These are phyloP conservation scores for Pan troglodytes DNA, from an alignment of 2,113 vertebrate species.

Conservation along the genomic window NHGRI_mPanTro3-v2.1_pri NC_086015.1:141333001-141333500, in stretches of 20 bases:
- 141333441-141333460: neutral
- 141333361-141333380: conserved; percentile 74
- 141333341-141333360: conserved; percentile 81
- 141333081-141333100: conserved; percentile 84
- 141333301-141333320: conserved; percentile 85
- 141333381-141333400: conserved; percentile 3
- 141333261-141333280: conserved; percentile 88
- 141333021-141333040: conserved; percentile 83
- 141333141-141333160: conserved; percentile 86
- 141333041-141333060: conserved; percentile 74
- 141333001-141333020: conserved; percentile 85
- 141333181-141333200: conserved; percentile 86
- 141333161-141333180: conserved; percentile 84
- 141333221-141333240: conserved; percentile 84
- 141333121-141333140: conserved; percentile 83
- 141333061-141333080: conserved; percentile 80
- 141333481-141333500: neutral
- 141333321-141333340: conserved; percentile 83
- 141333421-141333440: neutral
- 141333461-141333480: neutral
- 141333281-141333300: conserved; percentile 87
- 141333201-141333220: conserved; percentile 79
- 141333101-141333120: conserved; percentile 87
- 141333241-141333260: conserved; percentile 80
- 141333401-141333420: too few species aligned